Percentiles rank a stretch among this genome's conserved stretches.
Evolutionary conservation across 2,113 vertebrate genomes (phyloP).

Genomic region (Oceanodroma tethys): DNA sequence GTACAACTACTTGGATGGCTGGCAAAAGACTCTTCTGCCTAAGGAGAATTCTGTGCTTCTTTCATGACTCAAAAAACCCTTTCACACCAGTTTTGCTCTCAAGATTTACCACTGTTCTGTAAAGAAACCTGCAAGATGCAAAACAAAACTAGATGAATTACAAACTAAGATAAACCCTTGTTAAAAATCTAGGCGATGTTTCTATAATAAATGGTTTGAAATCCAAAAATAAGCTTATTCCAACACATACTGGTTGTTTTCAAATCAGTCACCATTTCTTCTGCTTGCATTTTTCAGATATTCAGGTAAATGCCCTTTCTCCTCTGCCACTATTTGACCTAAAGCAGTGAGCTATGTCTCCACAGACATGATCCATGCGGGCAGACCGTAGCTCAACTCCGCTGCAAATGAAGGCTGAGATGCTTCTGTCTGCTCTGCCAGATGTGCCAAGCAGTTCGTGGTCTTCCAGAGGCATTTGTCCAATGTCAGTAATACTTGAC

Average conservation of each 20-base stretch:
- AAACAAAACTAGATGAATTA: background rate
- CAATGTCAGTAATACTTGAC: conserved; percentile 53
- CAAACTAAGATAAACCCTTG: background rate
- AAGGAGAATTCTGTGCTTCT: background rate
- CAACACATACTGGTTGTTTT: background rate
- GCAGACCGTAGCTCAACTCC: conserved; percentile 28
- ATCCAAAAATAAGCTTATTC: background rate
- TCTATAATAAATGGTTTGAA: background rate
- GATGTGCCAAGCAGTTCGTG: conserved; percentile 71
- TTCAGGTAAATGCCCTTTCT: background rate
- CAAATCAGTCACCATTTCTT: conserved; percentile 58
- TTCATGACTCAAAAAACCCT: background rate
- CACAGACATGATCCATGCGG: conserved; percentile 25
- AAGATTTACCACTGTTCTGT: background rate
- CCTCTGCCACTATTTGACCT: conserved; percentile 66
- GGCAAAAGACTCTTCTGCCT: background rate
- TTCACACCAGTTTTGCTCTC: background rate
- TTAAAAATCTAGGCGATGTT: background rate
- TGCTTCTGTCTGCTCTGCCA: conserved; percentile 65
- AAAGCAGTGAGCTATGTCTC: conserved; percentile 55
- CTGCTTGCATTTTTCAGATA: background rate
- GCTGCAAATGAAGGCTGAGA: conserved; percentile 48
- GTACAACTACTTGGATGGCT: background rate
- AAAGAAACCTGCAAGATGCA: background rate
- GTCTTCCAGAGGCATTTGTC: conserved; percentile 69